phyloP scores from a whole-genome alignment of 2,113 vertebrate genomes.

The Apeltes quadracus region DNA sequence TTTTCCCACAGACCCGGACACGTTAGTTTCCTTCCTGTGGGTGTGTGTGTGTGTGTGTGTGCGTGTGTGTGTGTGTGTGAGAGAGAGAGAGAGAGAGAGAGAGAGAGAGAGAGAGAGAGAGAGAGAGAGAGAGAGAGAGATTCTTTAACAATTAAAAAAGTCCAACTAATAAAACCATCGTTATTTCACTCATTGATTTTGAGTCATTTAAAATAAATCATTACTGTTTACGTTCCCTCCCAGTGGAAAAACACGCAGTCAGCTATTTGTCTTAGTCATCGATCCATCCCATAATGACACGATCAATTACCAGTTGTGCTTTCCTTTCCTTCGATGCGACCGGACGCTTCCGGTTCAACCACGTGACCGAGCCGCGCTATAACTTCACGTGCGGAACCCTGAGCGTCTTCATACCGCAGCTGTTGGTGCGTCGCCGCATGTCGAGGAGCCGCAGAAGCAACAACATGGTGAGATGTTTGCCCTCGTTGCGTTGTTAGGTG shows the following conservation, averaged over 20 bases:
- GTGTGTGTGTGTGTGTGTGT: neutral
- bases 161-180: neutral
- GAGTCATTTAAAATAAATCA: no score
- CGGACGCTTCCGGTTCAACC: constrained; percentile 18
- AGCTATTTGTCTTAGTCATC: constrained; percentile 50
- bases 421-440: neutral
- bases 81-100: neutral
- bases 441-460: neutral
- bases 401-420: fast-evolving
- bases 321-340: constrained; percentile 64
- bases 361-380: constrained; percentile 37
- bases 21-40: neutral
- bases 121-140: neutral
- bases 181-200: neutral
- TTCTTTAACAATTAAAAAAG: no score
- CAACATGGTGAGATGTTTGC: constrained; percentile 45
- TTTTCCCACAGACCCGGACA: constrained; percentile 46
- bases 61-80: constrained; percentile 5
- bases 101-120: neutral
- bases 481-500: neutral
- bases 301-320: constrained; percentile 57
- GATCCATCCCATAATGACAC: constrained; percentile 18
- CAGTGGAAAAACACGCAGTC: no score
- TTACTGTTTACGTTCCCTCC: neutral
- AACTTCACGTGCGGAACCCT: neutral